Conservation (phyloP, 2,888 invertebrate species). For the Orthonychiurus folsomi region DNA sequence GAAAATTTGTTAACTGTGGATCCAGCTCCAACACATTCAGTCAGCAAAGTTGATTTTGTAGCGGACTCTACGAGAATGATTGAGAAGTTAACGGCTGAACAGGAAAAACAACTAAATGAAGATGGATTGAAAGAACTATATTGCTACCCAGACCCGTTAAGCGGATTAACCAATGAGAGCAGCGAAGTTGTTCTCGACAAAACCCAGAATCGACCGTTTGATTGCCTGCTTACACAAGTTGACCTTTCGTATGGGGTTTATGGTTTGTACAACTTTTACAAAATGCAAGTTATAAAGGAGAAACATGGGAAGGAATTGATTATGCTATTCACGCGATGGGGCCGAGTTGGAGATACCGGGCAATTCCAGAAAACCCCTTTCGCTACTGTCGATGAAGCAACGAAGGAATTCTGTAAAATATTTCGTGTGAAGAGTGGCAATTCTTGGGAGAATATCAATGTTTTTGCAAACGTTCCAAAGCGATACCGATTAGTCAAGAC, state of each 20-base stretch:
- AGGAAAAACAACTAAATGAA: background rate
- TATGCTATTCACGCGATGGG: slow-evolving; percentile 50
- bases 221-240: slow-evolving; percentile 47
- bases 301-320: slow-evolving; percentile 45
- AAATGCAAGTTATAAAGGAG: slow-evolving; percentile 46
- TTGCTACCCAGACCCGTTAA: slow-evolving; percentile 20
- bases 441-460: slow-evolving; percentile 44
- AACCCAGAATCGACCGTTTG: slow-evolving; percentile 44
- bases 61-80: background rate
- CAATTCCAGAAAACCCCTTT: slow-evolving; percentile 49
- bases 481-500: slow-evolving; percentile 47
- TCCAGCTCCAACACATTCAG: background rate
- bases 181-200: slow-evolving; percentile 43
- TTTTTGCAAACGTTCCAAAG: slow-evolving; percentile 42
- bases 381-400: slow-evolving; percentile 44
- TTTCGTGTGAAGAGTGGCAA: slow-evolving; percentile 50
- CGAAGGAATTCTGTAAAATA: slow-evolving; percentile 49
- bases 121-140: background rate
- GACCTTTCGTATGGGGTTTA: slow-evolving; percentile 45
- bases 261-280: slow-evolving; percentile 51
- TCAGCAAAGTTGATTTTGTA: background rate
- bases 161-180: slow-evolving; percentile 19
- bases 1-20: background rate
- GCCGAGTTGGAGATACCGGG: slow-evolving; percentile 48
- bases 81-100: background rate